Conservation (phyloP, 2,113 vertebrate genomes). For the Catagonus wagneri region DNA sequence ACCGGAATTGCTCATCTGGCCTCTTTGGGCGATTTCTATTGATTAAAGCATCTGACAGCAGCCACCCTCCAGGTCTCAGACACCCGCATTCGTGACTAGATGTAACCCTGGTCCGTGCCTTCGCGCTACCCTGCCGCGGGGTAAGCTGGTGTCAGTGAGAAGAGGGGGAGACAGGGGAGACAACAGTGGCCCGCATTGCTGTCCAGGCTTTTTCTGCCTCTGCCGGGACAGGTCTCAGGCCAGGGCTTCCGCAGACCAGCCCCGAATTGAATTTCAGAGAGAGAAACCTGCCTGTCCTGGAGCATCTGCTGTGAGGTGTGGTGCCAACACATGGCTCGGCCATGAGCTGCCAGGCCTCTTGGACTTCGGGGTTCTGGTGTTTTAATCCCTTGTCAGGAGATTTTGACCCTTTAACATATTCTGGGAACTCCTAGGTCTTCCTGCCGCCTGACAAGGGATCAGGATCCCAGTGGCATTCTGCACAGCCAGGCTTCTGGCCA, state of each 20-base stretch:
- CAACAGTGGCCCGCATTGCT: background rate
- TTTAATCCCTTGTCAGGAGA: background rate
- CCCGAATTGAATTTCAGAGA: background rate
- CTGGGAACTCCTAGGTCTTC: background rate
- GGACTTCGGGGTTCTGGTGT: background rate
- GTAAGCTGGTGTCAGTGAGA: background rate
- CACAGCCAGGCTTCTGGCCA: background rate
- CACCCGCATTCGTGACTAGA: background rate
- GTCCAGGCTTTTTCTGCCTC: background rate
- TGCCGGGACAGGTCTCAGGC: background rate
- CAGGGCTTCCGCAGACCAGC: background rate
- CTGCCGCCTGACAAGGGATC: background rate
- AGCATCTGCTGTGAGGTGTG: background rate
- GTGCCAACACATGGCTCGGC: background rate
- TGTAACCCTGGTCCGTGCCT: background rate
- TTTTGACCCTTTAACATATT: background rate
- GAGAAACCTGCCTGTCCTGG: background rate
- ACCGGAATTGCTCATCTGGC: background rate
- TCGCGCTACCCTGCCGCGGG: background rate
- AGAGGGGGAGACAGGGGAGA: background rate
- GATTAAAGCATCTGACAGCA: background rate
- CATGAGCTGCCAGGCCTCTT: background rate
- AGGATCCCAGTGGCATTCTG: background rate
- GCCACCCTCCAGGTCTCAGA: background rate
- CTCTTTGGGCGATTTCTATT: background rate